Percentiles rank a stretch among this genome's conserved stretches.
These are phyloP conservation scores for Chymomyza caudatula DNA, from an alignment of 2,888 invertebrate genomes.

Conservation along the genomic window DNA sequence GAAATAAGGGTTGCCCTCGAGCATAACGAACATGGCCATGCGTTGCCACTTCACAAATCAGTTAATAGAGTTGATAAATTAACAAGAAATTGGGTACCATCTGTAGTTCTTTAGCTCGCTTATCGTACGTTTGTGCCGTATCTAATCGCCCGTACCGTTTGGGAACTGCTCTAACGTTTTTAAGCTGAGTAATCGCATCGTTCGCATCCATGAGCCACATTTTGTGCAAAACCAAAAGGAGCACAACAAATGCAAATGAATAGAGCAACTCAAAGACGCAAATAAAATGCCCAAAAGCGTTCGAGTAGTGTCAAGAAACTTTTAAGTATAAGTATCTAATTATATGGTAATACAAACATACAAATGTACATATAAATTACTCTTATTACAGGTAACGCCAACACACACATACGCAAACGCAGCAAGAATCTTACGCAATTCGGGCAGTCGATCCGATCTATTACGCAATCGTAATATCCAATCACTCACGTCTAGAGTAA, in stretches of 20 bases:
- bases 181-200: slow-evolving; percentile 9
- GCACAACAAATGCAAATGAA: background rate
- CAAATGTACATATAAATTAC: slow-evolving; percentile 72
- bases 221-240: background rate
- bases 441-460: slow-evolving; percentile 56
- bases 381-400: slow-evolving; percentile 49
- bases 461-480: slow-evolving; percentile 55
- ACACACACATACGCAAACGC: background rate
- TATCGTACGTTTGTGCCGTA: too few relatives aligned
- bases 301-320: slow-evolving; percentile 60
- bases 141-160: background rate
- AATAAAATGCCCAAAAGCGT: slow-evolving; percentile 34
- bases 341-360: slow-evolving; percentile 65
- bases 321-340: slow-evolving; percentile 61
- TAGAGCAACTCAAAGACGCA: slow-evolving; percentile 7
- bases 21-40: slow-evolving; percentile 6
- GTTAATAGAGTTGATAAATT: slow-evolving; percentile 71
- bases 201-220: too few relatives aligned
- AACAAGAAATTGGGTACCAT: slow-evolving; percentile 17
- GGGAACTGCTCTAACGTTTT: background rate
- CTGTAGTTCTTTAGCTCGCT: too few relatives aligned
- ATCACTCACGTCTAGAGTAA: background rate
- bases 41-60: slow-evolving; percentile 60
- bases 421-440: slow-evolving; percentile 6
- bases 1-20: slow-evolving; percentile 13